Percentiles rank a stretch among this genome's conserved stretches.
phyloP scores from a whole-genome alignment of 1,140 invertebrate species.

The Drosophila fuyamai region DNA sequence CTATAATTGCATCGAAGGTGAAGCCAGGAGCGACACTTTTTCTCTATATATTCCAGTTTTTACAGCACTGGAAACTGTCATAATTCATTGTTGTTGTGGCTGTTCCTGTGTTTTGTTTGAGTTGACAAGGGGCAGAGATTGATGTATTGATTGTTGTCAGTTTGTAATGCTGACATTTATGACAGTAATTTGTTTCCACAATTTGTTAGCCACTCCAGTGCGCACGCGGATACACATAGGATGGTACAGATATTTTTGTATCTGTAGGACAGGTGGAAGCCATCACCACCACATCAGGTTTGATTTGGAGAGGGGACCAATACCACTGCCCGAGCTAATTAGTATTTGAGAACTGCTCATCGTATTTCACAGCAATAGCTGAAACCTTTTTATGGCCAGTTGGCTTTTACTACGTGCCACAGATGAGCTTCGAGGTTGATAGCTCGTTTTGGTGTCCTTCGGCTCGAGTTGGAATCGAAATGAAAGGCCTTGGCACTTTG shows the following conservation, averaged over 20 bases:
- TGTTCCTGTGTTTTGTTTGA: constrained; percentile 45
- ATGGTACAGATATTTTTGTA: constrained; percentile 18
- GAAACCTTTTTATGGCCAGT: constrained; percentile 70
- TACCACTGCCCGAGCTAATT: constrained; percentile 59
- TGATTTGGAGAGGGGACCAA: constrained; percentile 45
- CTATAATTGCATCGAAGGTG: constrained; percentile 45
- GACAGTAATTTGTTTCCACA: constrained; percentile 82
- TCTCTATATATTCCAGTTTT: constrained; percentile 29
- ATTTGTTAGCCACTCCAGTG: constrained; percentile 65
- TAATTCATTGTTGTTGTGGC: constrained; percentile 62
- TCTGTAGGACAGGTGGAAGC: constrained; percentile 1
- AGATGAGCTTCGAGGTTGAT: constrained; percentile 61
- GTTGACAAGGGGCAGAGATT: constrained; percentile 66
- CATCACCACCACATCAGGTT: constrained; percentile 30
- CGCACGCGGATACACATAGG: constrained; percentile 19
- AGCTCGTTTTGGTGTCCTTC: constrained; percentile 76
- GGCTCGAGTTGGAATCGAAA: constrained; percentile 42
- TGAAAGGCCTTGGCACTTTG: constrained; percentile 72
- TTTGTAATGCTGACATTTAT: constrained; percentile 81
- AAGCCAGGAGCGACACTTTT: constrained; percentile 28
- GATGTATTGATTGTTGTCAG: constrained; percentile 80
- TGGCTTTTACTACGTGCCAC: constrained; percentile 71
- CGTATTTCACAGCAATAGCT: constrained; percentile 79
- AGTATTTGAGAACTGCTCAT: constrained; percentile 61
- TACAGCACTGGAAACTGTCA: constrained; percentile 73